Base-by-base conservation (phyloP, 2,113 vertebrate genomes). In the Pseudopodoces humilis region DNA sequence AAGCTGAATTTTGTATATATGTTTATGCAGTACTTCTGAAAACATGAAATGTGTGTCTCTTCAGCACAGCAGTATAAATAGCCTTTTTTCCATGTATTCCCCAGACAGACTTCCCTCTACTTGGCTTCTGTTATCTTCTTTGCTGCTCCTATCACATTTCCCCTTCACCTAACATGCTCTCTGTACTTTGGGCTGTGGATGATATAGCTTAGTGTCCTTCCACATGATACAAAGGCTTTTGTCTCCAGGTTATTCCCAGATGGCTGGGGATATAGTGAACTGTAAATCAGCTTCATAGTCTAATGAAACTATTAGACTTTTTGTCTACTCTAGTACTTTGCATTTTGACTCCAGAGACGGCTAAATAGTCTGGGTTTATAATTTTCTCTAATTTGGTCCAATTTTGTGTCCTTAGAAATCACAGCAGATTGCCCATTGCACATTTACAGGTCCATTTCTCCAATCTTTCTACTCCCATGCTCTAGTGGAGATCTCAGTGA, bases 301-400 rank as follows among this genome's bases (percentile, higher is more conserved):
- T 90, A 74, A 83, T 90, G 82, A 91, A 85, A 77, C 33, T 80
- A 17, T 76, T 80, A 77, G 46, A 83, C 27, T 22, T 82, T 47
- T 82, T 82, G 15, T 78, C 28, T 85, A 50, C 78, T 77, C 35
- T 17, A 47, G 2, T 67, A 37, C 55, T 88, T 93, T 67, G 7
- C 59, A 41, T 94, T 95, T 92, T 90, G 84, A 92, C 67, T 95
- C 59, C 35, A 55, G 85, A 88, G 87, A 88, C 92, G 63, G 82
- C 49, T 91, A 55, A 93, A 70, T 58, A 83, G n/a, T 63, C 68
- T 81, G 52, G 64, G 67, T 88, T 86, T 69, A 83, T 83, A 90
- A 88, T 96, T 95, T 95, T 46, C 37, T 94, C 35, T 92, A 55
- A 52, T 94, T 95, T 80, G 22, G 22, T 94, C 27, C 56, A 77